Evolutionary conservation across 2,113 vertebrate genomes (phyloP).

Genomic region (Stomatorhinus ivindoensis): DNA sequence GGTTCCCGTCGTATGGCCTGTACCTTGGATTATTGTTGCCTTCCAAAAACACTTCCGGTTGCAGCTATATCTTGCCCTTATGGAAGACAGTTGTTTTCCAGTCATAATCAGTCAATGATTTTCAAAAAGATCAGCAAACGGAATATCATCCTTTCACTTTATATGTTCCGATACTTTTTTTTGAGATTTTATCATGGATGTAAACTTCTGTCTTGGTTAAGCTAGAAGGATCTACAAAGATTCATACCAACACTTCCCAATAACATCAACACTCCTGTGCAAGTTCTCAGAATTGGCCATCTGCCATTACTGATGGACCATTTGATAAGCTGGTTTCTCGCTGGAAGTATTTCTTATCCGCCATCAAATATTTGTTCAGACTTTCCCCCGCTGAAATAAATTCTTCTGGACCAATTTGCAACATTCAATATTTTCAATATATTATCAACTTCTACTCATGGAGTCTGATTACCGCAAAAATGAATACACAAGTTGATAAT

Average conservation of each 20-base stretch:
- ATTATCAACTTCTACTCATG: background rate
- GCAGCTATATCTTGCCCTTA: background rate
- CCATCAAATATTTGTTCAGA: background rate
- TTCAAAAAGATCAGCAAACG: background rate
- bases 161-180: background rate
- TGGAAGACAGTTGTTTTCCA: background rate
- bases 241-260: background rate
- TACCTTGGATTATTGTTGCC: background rate
- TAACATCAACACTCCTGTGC: background rate
- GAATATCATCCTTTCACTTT: background rate
- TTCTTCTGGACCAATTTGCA: background rate
- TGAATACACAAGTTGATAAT: background rate
- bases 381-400: background rate
- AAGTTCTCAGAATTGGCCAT: background rate
- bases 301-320: background rate
- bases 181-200: background rate
- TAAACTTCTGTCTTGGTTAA: background rate
- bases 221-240: background rate
- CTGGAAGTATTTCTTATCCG: background rate
- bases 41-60: background rate
- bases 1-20: background rate
- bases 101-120: background rate
- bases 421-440: background rate
- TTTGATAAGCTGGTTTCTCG: background rate
- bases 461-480: background rate